Percentiles rank a stretch among this genome's conserved stretches.
Conservation (phyloP, 2,888 invertebrate species). For the Melanchra persicariae region DNA sequence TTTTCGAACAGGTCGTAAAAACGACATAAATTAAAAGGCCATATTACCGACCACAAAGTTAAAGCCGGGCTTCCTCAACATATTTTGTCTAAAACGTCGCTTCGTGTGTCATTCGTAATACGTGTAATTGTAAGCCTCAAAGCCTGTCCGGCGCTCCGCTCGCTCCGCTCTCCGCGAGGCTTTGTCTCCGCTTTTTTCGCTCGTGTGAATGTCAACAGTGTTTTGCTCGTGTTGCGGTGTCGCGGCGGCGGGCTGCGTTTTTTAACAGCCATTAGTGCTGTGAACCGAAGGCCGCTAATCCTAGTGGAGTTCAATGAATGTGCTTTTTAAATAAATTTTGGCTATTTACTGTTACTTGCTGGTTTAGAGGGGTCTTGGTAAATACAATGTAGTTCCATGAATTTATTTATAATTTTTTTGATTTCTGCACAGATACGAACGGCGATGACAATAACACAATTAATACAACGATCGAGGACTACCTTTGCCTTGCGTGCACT, state of each 20-base stretch:
- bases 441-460: neutral
- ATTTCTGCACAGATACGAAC: too few relatives aligned
- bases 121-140: constrained; percentile 62
- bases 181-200: constrained; percentile 57
- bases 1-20: constrained; percentile 19
- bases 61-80: constrained; percentile 41
- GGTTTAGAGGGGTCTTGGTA: neutral
- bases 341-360: neutral
- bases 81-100: constrained; percentile 50
- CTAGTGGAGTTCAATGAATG: constrained; percentile 35
- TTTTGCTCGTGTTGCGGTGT: constrained; percentile 59
- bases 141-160: constrained; percentile 47
- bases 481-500: neutral
- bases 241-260: constrained; percentile 48
- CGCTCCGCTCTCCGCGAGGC: constrained; percentile 38
- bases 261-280: constrained; percentile 59
- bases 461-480: neutral
- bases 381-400: neutral
- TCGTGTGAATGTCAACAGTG: constrained; percentile 54
- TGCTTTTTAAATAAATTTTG: constrained; percentile 18
- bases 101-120: constrained; percentile 59
- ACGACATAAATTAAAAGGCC: constrained; percentile 36
- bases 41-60: constrained; percentile 32
- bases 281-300: constrained; percentile 40
- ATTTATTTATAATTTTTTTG: neutral